Base-by-base conservation (phyloP, 2,797 vertebrate genomes). In the Ambastaia sidthimunki region DNA sequence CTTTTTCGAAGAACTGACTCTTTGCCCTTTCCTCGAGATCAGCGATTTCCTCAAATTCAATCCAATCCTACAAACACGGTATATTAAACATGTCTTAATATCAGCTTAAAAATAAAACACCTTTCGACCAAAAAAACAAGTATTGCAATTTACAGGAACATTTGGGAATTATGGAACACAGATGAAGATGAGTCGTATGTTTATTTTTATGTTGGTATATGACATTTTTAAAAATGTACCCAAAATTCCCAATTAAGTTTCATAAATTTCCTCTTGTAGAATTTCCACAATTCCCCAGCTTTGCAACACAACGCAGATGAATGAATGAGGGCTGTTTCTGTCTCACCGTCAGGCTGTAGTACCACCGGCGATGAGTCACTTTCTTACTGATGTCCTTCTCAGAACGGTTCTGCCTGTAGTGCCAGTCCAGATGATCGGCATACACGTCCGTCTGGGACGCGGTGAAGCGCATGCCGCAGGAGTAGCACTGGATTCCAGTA, bases 31-130 rank as follows among this genome's bases (percentile, higher is more conserved):
- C 98, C 88, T 99, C 98, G 54, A 99, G 89, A 89, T 99, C 98
- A 0, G 98, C 98, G 76, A 99, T 98, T 94, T 99, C 98, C 90
- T 99, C 98, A 85, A 99, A 99, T 90, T 99, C 98, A 28, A 99
- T 95, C 98, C 98, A 99, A 87, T 99, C 98, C 98, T 99, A 86
- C 59, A 85, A 80, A 57, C 21, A 4, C 84, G 0, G 11, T 4
- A 50, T 34, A 28, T 2, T 28, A 28, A 28, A 28, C 28, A 28
- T 31, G 13, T 11, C 37, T 9, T 65, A 10, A 66, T n/a, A 13
- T 83, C 13, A 76, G 63, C 37, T 41, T 3, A 1, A 41, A 9
- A 41, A 41, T 1, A 41, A 41, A 41, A 10, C 7, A 10, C 7
- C 37, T 41, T 41, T 7, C 9, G 37, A 41, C 7, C 37, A 41